Evolutionary conservation across 2,797 vertebrate species (phyloP), one percentile per base, ranked within the genome.

Genomic region (Caiman crocodilus): DNA sequence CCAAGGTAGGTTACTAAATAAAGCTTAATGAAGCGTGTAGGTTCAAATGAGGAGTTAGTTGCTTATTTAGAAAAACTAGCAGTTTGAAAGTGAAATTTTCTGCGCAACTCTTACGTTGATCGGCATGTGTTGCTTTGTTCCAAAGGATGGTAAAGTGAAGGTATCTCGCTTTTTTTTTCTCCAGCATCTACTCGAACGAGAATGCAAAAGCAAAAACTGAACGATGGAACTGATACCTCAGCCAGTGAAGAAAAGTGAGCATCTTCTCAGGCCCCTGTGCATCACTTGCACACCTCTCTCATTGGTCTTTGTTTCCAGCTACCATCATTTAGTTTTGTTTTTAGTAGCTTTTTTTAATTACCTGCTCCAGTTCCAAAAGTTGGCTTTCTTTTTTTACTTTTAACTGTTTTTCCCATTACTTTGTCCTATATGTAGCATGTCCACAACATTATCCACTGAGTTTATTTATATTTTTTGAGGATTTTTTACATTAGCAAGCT

Each of bases 151-250:
- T 73, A 26, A 73, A 73, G 14, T 73, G 42, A 73, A 32, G 42
- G 69, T 42, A 2, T 56, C n/a, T 63, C 90, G 85, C 79, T 55
- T 26, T 21, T 35, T 25, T 79, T 93, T 88, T 76, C 75, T 91
- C 14, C 42, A 99, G 99, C 98, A 90, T 99, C 99, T 60, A 99
- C 99, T 93, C 98, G 99, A 89, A 99, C 98, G 94, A 98, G 99
- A 92, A 99, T 99, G 98, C 99, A 99, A 93, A 99, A 99, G 93
- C 99, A 99, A 97, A 99, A 99, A 95, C 98, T 99, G 97, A 99
- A 98, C 88, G 99, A 99, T 75, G 98, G 98, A 59, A 97, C 97
- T 1, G 98, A 99, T 94, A 97, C 97, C 12, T 98, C 98, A 96
- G 98, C 98, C 84, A 98, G 97, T 89, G 98, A 98, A 93, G 98